Evolutionary conservation across 37 sponge, comb jelly and placozoan genomes (phyloP).

Genomic region (Aplysina aerophoba): DNA sequence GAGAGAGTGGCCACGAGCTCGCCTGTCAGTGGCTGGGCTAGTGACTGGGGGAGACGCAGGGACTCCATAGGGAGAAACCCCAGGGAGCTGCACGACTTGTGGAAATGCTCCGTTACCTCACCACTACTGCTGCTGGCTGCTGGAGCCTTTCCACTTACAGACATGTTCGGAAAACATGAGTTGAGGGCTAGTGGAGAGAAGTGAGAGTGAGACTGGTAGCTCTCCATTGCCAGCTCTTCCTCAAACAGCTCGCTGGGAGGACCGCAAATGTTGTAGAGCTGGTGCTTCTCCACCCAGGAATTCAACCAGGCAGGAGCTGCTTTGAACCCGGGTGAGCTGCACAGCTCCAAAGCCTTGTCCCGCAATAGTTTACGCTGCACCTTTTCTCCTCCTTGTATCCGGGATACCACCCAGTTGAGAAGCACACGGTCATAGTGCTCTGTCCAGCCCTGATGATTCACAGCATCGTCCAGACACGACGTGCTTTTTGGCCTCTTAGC

Average conservation of each 20-base stretch:
- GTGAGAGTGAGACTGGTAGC: too few species aligned
- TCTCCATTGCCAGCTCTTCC: slow-evolving; percentile 76
- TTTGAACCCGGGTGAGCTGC: slow-evolving; percentile 57
- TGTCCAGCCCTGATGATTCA: slow-evolving; percentile 48
- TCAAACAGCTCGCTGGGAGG: slow-evolving; percentile 51
- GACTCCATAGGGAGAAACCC: too few species aligned
- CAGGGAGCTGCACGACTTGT: too few species aligned
- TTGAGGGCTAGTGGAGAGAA: too few species aligned
- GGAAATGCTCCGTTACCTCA: too few species aligned
- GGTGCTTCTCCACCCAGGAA: slow-evolving; percentile 10
- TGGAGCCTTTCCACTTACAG: too few species aligned
- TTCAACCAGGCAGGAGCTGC: slow-evolving; percentile 68
- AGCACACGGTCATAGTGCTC: slow-evolving; percentile 76
- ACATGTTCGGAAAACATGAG: too few species aligned
- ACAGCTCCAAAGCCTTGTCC: slow-evolving; percentile 72
- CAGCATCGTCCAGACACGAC: slow-evolving; percentile 36
- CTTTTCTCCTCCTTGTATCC: slow-evolving; percentile 68
- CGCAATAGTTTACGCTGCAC: slow-evolving; percentile 57
- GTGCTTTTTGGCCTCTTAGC: background rate
- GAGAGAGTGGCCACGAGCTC: background rate
- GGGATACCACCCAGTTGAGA: slow-evolving; percentile 74
- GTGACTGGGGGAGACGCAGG: too few species aligned
- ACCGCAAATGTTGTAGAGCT: slow-evolving; percentile 16
- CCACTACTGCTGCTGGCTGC: too few species aligned
- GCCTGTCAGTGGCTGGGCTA: too few species aligned